A percentile compares a stretch with the other conserved stretches of the same genome.
phyloP scores from a whole-genome alignment of 2,797 vertebrate genomes.

The Adelosebastes latens region DNA sequence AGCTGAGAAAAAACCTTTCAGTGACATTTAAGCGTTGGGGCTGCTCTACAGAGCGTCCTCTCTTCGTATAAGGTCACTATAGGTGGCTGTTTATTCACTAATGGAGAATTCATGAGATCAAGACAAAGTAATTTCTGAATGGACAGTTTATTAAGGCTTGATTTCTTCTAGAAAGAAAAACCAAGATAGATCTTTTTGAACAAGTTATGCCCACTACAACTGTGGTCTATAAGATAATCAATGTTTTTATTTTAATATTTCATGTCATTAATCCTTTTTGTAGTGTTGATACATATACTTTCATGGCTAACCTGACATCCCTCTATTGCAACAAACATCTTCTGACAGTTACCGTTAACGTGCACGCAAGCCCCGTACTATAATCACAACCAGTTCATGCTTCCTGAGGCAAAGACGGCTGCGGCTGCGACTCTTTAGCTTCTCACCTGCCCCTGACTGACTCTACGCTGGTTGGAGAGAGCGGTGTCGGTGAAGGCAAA shows the following conservation, averaged over 20 bases:
- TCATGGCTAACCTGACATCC: conserved; percentile 83
- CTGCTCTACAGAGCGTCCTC: conserved; percentile 15
- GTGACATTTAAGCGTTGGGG: conserved; percentile 34
- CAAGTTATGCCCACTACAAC: conserved; percentile 84
- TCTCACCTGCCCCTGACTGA: conserved; percentile 27
- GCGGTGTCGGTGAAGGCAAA: conserved; percentile 45
- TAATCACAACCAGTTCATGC: conserved; percentile 80
- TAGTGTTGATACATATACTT: conserved; percentile 83
- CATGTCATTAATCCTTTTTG: conserved; percentile 69
- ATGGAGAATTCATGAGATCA: conserved; percentile 70
- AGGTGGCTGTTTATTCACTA: not conserved
- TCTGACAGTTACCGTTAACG: conserved; percentile 75
- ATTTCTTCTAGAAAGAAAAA: conserved; percentile 88
- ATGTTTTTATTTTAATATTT: conserved; percentile 71
- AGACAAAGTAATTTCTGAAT: conserved; percentile 85
- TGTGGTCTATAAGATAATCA: conserved; percentile 83
- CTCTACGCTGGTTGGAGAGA: conserved; percentile 31
- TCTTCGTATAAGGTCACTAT: conserved; percentile 28
- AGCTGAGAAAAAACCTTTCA: conserved; percentile 8
- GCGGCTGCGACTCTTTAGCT: conserved; percentile 40
- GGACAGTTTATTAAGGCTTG: conserved; percentile 95
- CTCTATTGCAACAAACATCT: conserved; percentile 85
- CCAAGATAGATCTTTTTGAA: conserved; percentile 83
- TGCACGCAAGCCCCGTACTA: conserved; percentile 80
- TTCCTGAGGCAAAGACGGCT: conserved; percentile 66